Base-by-base conservation (phyloP, 1,140 invertebrate species). In the Bombus consobrinus region DNA sequence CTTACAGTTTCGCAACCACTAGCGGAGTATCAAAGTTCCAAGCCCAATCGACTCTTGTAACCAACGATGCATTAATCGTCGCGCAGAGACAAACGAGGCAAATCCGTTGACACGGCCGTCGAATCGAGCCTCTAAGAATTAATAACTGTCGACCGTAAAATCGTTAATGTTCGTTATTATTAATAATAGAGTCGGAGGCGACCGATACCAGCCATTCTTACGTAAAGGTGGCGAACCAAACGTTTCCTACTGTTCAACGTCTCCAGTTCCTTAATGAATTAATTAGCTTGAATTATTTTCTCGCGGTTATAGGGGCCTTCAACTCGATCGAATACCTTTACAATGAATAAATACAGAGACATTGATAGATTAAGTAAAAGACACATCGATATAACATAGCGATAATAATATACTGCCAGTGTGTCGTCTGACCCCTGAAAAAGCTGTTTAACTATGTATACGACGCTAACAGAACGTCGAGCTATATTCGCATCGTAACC, bases 151-250 rank as follows among this genome's bases (percentile, higher is more conserved):
- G 43, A 1, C n/a, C 57, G 64, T 43, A 76, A 57, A 83, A 89
- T 89, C 81, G 74, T 89, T 87, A 89, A 86, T 75, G 84, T 64
- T 59, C 59, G 43, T 75, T 89, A 74, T 86, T 89, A 89, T 83
- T 75, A 88, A 88, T 68, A 86, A 85, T 43, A 41, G 43, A 47
- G 28, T 15, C n/a, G 10, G 32, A 8, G 28, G 18, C 34, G 15
- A 25, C 41, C 68, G 57, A 85, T 73, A 73, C 32, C n/a, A 0
- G 12, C 15, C 68, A 2, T 5, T 22, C 25, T 57, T 25, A 34
- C 10, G 72, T 18, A 83, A 76, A 43, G 41, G 34, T 83, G 47
- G 47, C 81, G 9, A n/a, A 22, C 22, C 22, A 15, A 28, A 28
- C 25, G 71, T 53, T 81, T 64, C 39, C 69, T 71, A n/a, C 37